phyloP scores from a whole-genome alignment of 2,888 invertebrate genomes.

The Osedax frankpressi region DNA sequence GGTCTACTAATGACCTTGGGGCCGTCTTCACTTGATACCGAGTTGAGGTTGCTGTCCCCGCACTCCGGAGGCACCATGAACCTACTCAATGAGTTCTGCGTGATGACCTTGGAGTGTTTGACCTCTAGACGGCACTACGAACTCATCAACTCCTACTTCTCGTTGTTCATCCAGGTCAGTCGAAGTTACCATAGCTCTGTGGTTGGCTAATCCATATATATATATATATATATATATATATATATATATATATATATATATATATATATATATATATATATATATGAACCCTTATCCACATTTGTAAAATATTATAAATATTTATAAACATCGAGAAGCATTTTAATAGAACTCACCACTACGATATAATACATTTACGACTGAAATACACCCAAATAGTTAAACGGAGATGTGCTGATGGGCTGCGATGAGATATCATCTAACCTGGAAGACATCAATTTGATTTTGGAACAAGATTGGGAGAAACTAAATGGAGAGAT shows the following conservation, averaged over 20 bases:
- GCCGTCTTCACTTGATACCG: slow-evolving; percentile 73
- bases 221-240: not conserved
- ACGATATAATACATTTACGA: too few species aligned
- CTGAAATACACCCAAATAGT: not conserved
- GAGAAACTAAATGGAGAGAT: not conserved
- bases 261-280: not conserved
- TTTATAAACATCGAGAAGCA: not conserved
- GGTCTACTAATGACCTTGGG: slow-evolving; percentile 59
- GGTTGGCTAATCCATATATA: too few species aligned
- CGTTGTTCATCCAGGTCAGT: slow-evolving; percentile 70
- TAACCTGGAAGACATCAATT: not conserved
- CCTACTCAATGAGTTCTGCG: slow-evolving; percentile 65
- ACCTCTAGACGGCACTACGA: slow-evolving; percentile 71
- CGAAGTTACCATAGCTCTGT: too few species aligned
- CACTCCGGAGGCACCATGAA: slow-evolving; percentile 60
- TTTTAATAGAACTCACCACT: too few species aligned
- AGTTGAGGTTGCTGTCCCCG: slow-evolving; percentile 66
- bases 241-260: not conserved
- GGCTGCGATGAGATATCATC: not conserved
- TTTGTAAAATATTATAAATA: not conserved
- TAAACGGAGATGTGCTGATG: not conserved
- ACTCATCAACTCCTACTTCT: slow-evolving; percentile 74
- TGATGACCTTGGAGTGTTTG: slow-evolving; percentile 60
- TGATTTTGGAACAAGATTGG: not conserved
- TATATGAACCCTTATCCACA: not conserved